phyloP scores from a whole-genome alignment of 2,888 invertebrate genomes.

The Arrhopalites spinosus region DNA sequence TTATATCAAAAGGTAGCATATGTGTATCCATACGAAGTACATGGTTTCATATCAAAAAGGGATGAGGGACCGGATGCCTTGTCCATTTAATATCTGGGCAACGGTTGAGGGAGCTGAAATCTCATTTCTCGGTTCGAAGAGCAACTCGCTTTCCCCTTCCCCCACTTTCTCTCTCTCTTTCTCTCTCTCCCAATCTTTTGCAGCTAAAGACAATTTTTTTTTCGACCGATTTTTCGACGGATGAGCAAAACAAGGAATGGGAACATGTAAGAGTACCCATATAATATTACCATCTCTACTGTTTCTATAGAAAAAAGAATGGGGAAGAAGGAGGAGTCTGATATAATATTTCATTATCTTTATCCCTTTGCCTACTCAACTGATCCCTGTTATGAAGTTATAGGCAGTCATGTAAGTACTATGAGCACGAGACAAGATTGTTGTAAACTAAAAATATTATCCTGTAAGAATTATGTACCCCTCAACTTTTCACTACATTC shows the following conservation, averaged over 20 bases:
- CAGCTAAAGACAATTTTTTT: not conserved
- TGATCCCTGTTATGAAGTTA: too few relatives aligned
- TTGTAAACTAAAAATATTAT: too few relatives aligned
- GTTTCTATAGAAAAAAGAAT: not conserved
- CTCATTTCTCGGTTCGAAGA: constrained; percentile 50
- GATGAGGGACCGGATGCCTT: constrained; percentile 28
- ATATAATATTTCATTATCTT: not conserved
- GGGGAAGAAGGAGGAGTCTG: too few relatives aligned
- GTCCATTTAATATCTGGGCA: constrained; percentile 38
- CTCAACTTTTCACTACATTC: too few relatives aligned
- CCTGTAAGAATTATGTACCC: too few relatives aligned
- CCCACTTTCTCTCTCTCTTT: not conserved
- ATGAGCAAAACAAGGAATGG: constrained; percentile 20
- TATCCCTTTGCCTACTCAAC: too few relatives aligned
- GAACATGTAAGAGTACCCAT: not conserved
- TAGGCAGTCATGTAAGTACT: too few relatives aligned
- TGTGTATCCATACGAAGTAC: not conserved
- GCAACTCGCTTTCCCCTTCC: constrained; percentile 34
- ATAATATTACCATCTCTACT: constrained; percentile 3
- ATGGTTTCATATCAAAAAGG: too few relatives aligned
- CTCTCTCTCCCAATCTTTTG: not conserved
- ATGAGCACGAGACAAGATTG: too few relatives aligned
- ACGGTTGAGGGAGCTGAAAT: constrained; percentile 46
- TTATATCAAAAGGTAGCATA: not conserved
- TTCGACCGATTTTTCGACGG: constrained; percentile 12